These are phyloP conservation scores for Tribolium castaneum DNA, from an alignment of 1,140 invertebrate species.

Conservation along the genomic window DNA sequence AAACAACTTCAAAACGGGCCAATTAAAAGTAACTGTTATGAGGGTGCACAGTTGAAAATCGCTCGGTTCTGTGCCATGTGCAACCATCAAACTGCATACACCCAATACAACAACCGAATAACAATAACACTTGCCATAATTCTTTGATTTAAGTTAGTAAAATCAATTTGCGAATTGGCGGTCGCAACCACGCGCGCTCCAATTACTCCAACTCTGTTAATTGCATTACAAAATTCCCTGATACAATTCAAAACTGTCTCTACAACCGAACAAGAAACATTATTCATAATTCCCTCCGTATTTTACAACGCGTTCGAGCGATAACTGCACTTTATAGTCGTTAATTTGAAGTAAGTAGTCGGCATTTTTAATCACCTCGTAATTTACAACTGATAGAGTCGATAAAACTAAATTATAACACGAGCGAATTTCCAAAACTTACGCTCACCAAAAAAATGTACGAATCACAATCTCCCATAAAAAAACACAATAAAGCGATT, in stretches of 20 bases:
- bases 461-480: constrained; percentile 9
- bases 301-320: constrained; percentile 26
- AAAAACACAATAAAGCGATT: constrained; percentile 20
- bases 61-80: constrained; percentile 16
- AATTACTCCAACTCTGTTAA: constrained; percentile 10
- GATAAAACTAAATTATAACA: neutral
- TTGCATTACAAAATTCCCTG: neutral
- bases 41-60: neutral
- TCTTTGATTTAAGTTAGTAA: neutral
- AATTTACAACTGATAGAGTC: constrained; percentile 20
- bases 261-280: constrained; percentile 11
- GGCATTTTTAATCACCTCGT: constrained; percentile 42
- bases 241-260: neutral
- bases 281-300: constrained; percentile 40
- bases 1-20: constrained; percentile 28
- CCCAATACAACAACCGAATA: neutral
- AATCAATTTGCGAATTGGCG: constrained; percentile 3
- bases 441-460: neutral
- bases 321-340: constrained; percentile 45
- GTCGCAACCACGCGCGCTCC: neutral
- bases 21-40: constrained; percentile 22
- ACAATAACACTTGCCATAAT: constrained; percentile 6
- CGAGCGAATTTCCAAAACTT: neutral
- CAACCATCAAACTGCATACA: constrained; percentile 17
- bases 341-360: constrained; percentile 42